Evolutionary conservation across 2,113 vertebrate genomes (phyloP).

Genomic region (Geothlypis trichas): DNA sequence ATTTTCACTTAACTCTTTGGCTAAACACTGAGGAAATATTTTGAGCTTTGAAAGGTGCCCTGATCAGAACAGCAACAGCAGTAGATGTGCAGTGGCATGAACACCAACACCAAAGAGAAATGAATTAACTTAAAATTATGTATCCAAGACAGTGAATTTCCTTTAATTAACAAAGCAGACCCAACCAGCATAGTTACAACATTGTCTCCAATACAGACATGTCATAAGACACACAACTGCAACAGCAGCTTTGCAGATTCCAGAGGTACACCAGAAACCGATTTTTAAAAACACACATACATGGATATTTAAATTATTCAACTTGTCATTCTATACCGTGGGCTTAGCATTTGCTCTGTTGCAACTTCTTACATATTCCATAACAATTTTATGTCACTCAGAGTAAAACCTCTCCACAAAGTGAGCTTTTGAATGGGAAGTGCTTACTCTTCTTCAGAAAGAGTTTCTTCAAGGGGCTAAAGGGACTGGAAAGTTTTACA

Average conservation of each 20-base stretch:
- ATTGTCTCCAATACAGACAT: not conserved
- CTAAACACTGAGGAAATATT: not conserved
- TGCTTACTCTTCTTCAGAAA: not conserved
- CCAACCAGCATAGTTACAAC: not conserved
- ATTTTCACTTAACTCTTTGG: not conserved
- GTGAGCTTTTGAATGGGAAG: not conserved
- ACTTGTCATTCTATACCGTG: not conserved
- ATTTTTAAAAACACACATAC: not conserved
- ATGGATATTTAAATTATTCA: not conserved
- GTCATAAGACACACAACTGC: not conserved
- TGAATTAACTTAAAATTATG: not conserved
- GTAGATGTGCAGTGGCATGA: not conserved
- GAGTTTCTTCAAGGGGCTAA: not conserved
- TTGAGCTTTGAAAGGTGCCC: not conserved
- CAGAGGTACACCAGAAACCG: not conserved
- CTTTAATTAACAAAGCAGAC: not conserved
- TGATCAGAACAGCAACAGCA: not conserved
- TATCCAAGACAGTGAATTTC: not conserved
- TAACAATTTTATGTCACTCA: fast-evolving
- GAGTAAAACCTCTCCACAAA: not conserved
- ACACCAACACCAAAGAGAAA: not conserved
- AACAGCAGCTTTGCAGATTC: not conserved
- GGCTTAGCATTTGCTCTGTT: not conserved
- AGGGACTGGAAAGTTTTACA: not conserved
- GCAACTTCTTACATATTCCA: not conserved